phyloP scores from a whole-genome alignment of 2,797 vertebrate species.

The Falco concolor region DNA sequence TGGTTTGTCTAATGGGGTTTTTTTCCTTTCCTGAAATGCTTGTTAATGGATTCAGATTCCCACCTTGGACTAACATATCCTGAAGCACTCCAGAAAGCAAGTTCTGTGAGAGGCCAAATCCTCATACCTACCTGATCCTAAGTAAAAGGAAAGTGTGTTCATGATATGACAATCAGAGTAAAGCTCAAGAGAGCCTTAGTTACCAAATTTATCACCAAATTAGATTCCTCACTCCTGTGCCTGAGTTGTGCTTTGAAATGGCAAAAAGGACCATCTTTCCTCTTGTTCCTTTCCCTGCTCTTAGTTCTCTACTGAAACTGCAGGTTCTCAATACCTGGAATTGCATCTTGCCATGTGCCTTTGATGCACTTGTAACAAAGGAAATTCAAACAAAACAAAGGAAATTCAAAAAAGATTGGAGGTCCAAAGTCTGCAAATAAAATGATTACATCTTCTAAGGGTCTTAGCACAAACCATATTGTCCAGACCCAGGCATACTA shows the following conservation, averaged over 20 bases:
- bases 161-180: neutral
- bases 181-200: neutral
- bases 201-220: neutral
- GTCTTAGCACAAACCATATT: neutral
- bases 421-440: neutral
- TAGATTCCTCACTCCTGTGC: neutral
- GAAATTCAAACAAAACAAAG: neutral
- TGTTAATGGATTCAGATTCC: neutral
- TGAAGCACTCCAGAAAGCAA: neutral
- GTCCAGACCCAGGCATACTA: neutral
- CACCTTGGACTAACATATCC: neutral
- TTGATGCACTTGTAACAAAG: neutral
- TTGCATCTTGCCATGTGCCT: neutral
- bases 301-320: neutral
- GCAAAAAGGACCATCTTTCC: neutral
- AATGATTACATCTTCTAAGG: rapidly evolving
- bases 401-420: neutral
- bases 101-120: neutral
- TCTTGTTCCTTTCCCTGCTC: neutral
- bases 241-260: neutral
- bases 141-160: neutral
- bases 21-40: neutral
- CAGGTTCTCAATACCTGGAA: neutral
- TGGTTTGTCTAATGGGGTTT: neutral
- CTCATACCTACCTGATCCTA: neutral